A percentile compares a stretch with the other conserved stretches of the same genome.
Evolutionary conservation across 2,113 vertebrate species (phyloP).

Genomic region (Myrmophylax atrothorax): DNA sequence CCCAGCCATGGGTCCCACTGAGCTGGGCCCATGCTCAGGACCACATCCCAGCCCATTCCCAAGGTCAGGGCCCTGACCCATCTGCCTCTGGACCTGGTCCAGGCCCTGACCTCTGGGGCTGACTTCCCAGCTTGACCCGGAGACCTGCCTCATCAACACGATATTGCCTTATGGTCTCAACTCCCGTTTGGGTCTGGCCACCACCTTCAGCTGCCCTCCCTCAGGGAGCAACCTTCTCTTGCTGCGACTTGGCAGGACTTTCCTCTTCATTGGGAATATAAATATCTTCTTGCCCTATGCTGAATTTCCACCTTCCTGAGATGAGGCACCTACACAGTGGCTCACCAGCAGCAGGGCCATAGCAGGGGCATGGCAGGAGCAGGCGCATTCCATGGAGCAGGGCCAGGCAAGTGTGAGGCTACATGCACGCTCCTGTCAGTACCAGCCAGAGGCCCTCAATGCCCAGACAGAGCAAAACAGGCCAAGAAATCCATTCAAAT

Average conservation of each 20-base stretch:
- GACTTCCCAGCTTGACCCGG: neutral
- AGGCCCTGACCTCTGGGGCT: neutral
- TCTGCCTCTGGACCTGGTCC: neutral
- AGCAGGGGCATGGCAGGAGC: neutral
- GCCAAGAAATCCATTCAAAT: neutral
- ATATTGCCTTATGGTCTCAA: neutral
- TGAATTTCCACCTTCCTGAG: neutral
- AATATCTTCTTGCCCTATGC: neutral
- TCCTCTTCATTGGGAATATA: neutral
- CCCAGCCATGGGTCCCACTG: fast-evolving
- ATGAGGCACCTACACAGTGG: too few species aligned
- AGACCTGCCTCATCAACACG: neutral
- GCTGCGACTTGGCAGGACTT: neutral
- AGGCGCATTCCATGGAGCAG: neutral
- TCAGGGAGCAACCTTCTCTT: neutral
- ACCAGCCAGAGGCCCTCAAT: neutral
- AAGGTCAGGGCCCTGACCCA: too few species aligned
- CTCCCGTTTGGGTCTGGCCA: too few species aligned
- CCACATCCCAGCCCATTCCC: neutral
- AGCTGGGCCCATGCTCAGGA: fast-evolving
- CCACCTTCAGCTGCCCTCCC: neutral
- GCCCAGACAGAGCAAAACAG: fast-evolving
- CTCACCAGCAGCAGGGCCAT: neutral
- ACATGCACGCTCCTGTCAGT: neutral
- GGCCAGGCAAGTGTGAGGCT: neutral